phyloP scores from a whole-genome alignment of 2,113 vertebrate species.

The Dromiciops gliroides region DNA sequence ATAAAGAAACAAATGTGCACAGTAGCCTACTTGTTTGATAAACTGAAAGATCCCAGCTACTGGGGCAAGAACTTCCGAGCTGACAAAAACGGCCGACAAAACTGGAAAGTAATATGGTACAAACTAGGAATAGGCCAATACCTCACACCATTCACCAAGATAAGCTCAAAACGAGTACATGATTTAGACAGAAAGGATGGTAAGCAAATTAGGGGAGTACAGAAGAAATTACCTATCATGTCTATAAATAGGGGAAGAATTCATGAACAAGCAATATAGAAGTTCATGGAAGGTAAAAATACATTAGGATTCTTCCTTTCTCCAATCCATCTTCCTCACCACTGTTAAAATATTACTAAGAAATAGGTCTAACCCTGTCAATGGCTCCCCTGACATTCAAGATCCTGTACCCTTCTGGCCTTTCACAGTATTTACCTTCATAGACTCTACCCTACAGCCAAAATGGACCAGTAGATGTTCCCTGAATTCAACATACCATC shows the following conservation, averaged over 20 bases:
- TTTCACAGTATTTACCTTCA: background rate
- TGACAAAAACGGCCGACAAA: background rate
- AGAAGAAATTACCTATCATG: background rate
- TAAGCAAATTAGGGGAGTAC: background rate
- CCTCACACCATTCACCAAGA: background rate
- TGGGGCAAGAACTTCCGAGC: background rate
- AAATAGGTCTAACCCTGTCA: too few relatives aligned
- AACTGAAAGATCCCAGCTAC: background rate
- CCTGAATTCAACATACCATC: background rate
- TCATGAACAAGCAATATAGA: background rate
- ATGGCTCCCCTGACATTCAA: too few relatives aligned
- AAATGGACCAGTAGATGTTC: background rate
- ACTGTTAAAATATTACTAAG: too few relatives aligned
- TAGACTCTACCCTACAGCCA: background rate
- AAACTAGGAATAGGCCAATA: background rate
- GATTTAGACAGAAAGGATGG: background rate
- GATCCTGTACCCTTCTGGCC: too few relatives aligned
- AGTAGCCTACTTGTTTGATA: background rate
- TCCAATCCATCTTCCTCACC: background rate
- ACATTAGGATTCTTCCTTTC: background rate
- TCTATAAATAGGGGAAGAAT: background rate
- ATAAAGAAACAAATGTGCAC: background rate
- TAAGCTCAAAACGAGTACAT: background rate
- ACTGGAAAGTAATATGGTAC: background rate
- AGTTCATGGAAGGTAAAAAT: too few relatives aligned